Evolutionary conservation across 2,113 vertebrate species (phyloP), one percentile per base, ranked within the genome.

Genomic region (Martes martes): DNA sequence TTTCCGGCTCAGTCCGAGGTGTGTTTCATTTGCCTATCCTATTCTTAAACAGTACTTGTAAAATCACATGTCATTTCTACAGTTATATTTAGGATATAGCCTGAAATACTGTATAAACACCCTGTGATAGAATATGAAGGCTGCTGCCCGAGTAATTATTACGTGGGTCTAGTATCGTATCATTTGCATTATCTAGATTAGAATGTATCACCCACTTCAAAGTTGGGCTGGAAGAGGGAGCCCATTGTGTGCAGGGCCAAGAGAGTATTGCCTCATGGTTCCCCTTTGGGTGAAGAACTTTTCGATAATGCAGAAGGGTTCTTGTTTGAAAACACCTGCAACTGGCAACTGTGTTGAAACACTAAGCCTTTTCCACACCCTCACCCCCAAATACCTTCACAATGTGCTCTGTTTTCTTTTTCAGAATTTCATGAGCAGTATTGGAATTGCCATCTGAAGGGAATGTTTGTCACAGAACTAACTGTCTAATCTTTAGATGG

Each of bases 31-130:
- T 96, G 91, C 84, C 55, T 76, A 23, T 85, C 45, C 84, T 78
- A 24, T 92, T 97, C 87, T 97, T 97, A 95, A 94, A 82, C 80
- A 95, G 83, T 85, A 57, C 73, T 73, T 96, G 76, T 45, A 71
- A 93, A 93, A 69, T 83, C 85, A 79, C 15, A 0, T 67, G 95
- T 63, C 42, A 9, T 89, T 73, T 93, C 95, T 86, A 42, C n/a
- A 63, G 95, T 93, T 97, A 89, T 92, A 94, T 95, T 98, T 97
- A 94, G 96, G 52, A 36, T 82, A 10, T 67, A 82, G 82, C 83
- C 59, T 47, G 31, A 89, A 90, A 89, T 52, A 39, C 67, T 73
- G 31, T 55, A 15, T 81, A 80, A 96, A 69, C 78, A 61, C 78
- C 57, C 42, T 21, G 36, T 55, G 84, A 65, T 28, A 45, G 71